Base-by-base conservation (phyloP, 30 jellyfish, hydroid and myxozoan genomes). In the Turritopsis dohrnii region DNA sequence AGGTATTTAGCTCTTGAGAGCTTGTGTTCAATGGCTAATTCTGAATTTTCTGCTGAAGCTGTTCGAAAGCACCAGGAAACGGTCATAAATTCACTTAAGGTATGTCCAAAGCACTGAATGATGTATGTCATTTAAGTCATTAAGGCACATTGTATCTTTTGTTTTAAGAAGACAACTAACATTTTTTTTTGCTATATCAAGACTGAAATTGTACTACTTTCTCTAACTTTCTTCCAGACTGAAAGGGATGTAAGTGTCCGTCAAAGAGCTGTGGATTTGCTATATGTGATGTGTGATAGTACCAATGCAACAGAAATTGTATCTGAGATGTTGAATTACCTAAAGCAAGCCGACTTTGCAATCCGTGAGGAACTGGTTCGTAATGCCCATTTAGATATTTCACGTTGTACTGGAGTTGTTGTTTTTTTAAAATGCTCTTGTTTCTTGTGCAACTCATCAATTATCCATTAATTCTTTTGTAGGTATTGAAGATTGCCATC, bases 31-130 rank as follows among this genome's bases (percentile, higher is more conserved):
- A 79, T 91, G 94, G 89, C 97, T 54, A 91, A 91, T 53, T 87
- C 97, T 1, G 97, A 91, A 76, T 91, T 88, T 52, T 91, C 97
- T 18, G 97, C 96, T n/a, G 97, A 91, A 74, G 97, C 97, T 29
- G 97, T 91, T 3, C 74, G 97, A 65, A 91, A 91, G 54, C 97
- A 91, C 65, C 97, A 91, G 71, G 97, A 91, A 80, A 91, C 91
- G 1, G 97, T 91, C 8, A 91, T 91, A 21, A 88, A 84, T 29
- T 94, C 97, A 18, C 60, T 91, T 52, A 91, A 91, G 96, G 97
- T 91, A 72, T 41, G 60, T 41, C 13, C 13, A 3, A 41, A 41
- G 13, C 5, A 41, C 13, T 41, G 13, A 41, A 3, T 41, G 60
- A 13, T 41, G 60, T 41, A 3, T 41, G 60, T 41, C 5, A 3